Evolutionary conservation across 2,888 invertebrate species (phyloP), one percentile per base, ranked within the genome.

Genomic region (Chloroclysta siterata): DNA sequence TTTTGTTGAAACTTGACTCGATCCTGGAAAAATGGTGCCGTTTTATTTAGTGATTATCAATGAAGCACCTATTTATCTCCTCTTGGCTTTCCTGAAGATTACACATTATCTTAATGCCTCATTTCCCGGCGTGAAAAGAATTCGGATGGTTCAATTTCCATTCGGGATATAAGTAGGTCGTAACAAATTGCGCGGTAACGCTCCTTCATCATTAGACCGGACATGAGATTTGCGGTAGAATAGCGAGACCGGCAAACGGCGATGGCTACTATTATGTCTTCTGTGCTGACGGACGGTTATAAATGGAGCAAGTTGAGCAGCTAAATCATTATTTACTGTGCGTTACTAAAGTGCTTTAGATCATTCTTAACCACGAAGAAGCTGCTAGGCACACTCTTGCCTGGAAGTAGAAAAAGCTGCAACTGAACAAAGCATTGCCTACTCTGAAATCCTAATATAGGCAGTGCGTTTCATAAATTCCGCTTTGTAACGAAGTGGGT

Each of bases 151-250:
- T 65, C 72, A 80, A 83, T 83, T 77, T 74, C 75, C 71, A 71
- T 69, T 70, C 74, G 80, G 60, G 79, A 84, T 83, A 83, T 82
- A 70, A 79, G 69, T 69, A 68, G 73, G 75, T 74, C 74, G 75
- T 70, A 68, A 62, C 65, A 72, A 73, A 77, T 77, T 76, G 75
- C 75, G 71, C 70, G 77, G 79, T 80, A 79, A 78, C 71, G 77
- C 69, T 72, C 73, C 73, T 75, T 71, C 72, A 72, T 78, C 78
- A 76, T 75, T 74, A 76, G 71, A 69, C 68, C 71, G 71, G 73
- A 74, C 74, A 73, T 64, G 54, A 57, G 51, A 62, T 60, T 61
- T 53, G 60, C 33, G 41, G 57, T 62, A 53, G 53, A 54, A 60
- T 63, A 54, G 55, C 60, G 53, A 55, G 46, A 53, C 52, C 60